Evolutionary conservation across 2,888 invertebrate species (phyloP).

Genomic region (Sarcophaga carnaria): DNA sequence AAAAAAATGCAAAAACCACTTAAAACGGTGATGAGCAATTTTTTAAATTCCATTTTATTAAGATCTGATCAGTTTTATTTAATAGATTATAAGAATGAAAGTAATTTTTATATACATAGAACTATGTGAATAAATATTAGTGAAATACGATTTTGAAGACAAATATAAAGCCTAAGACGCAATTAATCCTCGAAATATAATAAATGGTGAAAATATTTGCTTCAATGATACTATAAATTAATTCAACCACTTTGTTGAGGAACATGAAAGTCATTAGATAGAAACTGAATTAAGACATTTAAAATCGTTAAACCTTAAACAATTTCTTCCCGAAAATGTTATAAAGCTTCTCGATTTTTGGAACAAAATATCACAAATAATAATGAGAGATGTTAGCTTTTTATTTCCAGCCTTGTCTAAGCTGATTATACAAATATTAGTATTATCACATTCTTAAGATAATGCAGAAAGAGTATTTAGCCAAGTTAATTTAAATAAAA

Average conservation of each 20-base stretch:
- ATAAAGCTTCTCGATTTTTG: conserved; percentile 5
- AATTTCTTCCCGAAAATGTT: not conserved
- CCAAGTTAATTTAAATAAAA: too few species aligned
- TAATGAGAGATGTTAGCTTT: conserved; percentile 8
- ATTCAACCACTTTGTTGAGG: not conserved
- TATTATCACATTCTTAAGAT: too few species aligned
- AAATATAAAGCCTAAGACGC: conserved; percentile 3
- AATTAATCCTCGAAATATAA: conserved; percentile 12
- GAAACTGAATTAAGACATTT: conserved; percentile 8
- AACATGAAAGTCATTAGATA: not conserved
- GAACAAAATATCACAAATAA: conserved; percentile 5
- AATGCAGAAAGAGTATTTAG: too few species aligned
- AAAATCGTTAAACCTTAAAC: not conserved
- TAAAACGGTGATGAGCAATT: conserved; percentile 41
- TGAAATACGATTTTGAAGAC: conserved; percentile 18
- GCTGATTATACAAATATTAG: too few species aligned
- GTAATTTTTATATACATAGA: too few species aligned
- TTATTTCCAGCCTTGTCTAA: too few species aligned
- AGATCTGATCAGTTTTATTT: not conserved
- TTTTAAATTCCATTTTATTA: not conserved
- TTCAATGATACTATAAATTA: not conserved
- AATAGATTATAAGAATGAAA: conserved; percentile 1
- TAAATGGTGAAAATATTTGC: not conserved
- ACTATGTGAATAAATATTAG: conserved; percentile 26
- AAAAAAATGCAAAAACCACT: conserved; percentile 13